Evolutionary conservation across 2,797 vertebrate species (phyloP).

Genomic region (Poecilia picta): DNA sequence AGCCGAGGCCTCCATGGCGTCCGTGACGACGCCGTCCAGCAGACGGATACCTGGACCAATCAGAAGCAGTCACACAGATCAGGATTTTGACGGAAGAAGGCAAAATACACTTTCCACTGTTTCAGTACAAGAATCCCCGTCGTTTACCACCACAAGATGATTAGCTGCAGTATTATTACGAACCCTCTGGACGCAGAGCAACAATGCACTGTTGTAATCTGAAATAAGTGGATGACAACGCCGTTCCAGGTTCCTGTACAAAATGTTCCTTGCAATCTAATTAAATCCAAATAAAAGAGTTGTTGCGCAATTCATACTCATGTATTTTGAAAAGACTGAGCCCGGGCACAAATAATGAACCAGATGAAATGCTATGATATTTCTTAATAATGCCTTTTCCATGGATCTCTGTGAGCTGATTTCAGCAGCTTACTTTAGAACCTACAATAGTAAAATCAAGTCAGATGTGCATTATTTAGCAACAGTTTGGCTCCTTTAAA

Average conservation of each 20-base stretch:
- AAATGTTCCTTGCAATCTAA: background rate
- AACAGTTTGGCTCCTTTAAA: background rate
- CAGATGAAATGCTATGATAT: background rate
- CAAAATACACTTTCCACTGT: background rate
- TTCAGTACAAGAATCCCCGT: background rate
- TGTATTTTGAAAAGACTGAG: conserved; percentile 1
- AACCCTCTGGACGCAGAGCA: background rate
- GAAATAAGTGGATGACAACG: background rate
- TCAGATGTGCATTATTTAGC: conserved; percentile 6
- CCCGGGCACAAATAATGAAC: background rate
- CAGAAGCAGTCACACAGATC: conserved; percentile 43
- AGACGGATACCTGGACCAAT: conserved; percentile 66
- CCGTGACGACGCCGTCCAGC: conserved; percentile 66
- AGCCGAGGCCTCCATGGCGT: conserved; percentile 74
- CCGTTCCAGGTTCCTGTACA: background rate
- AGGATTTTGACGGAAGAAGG: conserved; percentile 27
- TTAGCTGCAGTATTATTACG: background rate
- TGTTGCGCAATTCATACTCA: background rate
- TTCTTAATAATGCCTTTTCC: background rate
- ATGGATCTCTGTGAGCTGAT: background rate
- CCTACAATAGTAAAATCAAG: background rate
- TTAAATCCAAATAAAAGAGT: background rate
- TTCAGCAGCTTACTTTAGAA: background rate
- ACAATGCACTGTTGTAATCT: background rate
- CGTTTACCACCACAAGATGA: background rate